A percentile compares a stretch with the other conserved stretches of the same genome.
Evolutionary conservation across 2,888 invertebrate genomes (phyloP).

Genomic region (Branchipolynoe longqiensis): DNA sequence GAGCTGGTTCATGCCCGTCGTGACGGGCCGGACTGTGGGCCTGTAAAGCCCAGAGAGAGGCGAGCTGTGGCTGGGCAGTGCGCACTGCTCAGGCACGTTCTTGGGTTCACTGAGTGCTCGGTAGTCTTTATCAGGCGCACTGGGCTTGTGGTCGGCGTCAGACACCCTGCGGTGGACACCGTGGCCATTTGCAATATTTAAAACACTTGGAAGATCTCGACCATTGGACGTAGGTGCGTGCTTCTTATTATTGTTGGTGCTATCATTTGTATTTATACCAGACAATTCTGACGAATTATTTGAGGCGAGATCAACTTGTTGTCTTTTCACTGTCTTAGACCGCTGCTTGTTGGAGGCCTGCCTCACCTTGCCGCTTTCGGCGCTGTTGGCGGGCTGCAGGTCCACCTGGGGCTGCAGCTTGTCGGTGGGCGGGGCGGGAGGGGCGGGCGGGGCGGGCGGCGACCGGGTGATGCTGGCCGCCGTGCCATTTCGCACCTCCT

Average conservation of each 20-base stretch:
- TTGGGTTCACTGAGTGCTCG: conserved; percentile 5
- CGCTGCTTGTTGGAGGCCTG: conserved; percentile 66
- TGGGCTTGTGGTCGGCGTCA: conserved; percentile 29
- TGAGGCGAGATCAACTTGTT: conserved; percentile 51
- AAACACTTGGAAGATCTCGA: neutral
- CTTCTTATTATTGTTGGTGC: conserved; percentile 29
- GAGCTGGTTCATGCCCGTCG: conserved; percentile 47
- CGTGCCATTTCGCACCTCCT: conserved; percentile 53
- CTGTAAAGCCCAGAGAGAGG: neutral
- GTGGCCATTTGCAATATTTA: neutral
- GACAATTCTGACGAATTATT: neutral
- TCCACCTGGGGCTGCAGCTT: too few species aligned
- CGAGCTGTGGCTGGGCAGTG: neutral
- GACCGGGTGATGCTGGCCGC: neutral
- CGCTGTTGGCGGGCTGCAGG: neutral
- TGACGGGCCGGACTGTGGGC: neutral
- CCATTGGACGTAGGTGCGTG: too few species aligned
- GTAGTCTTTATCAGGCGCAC: neutral
- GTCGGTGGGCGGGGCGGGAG: neutral
- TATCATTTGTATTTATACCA: conserved; percentile 38
- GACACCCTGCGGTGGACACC: conserved; percentile 43
- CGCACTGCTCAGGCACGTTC: neutral
- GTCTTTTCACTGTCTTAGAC: conserved; percentile 70
- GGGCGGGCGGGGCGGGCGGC: neutral
- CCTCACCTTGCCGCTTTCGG: conserved; percentile 28